A percentile compares a stretch with the other conserved stretches of the same genome.
phyloP scores from a whole-genome alignment of 2,113 vertebrate species.

The Parus major region DNA sequence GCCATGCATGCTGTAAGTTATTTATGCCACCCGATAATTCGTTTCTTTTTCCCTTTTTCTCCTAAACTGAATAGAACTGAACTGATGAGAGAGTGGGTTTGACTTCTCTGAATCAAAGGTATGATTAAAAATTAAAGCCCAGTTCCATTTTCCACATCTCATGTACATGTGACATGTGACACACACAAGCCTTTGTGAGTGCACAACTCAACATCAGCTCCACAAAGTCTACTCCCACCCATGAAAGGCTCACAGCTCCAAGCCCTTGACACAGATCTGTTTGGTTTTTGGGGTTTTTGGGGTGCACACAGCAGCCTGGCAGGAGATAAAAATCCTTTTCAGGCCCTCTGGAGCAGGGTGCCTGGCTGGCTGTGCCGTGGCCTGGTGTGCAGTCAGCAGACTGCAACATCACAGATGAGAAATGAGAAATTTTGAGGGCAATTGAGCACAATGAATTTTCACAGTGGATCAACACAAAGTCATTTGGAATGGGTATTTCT shows the following conservation, averaged over 20 bases:
- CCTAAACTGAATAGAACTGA: background rate
- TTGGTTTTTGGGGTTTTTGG: background rate
- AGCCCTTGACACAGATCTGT: background rate
- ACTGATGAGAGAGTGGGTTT: background rate
- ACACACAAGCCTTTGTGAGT: rapidly evolving
- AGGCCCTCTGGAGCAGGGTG: background rate
- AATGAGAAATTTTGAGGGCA: constrained; percentile 67
- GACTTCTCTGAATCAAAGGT: background rate
- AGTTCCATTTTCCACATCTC: background rate
- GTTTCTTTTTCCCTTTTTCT: background rate
- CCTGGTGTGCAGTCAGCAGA: background rate
- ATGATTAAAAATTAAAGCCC: constrained; percentile 33
- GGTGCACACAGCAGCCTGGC: background rate
- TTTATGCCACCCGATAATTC: background rate
- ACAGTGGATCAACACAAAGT: constrained; percentile 47
- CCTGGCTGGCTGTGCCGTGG: background rate
- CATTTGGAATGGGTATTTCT: constrained; percentile 57
- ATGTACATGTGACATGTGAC: rapidly evolving
- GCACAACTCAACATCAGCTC: background rate
- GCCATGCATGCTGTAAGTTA: background rate
- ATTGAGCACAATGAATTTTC: constrained; percentile 60
- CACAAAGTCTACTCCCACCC: background rate
- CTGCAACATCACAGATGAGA: constrained; percentile 18
- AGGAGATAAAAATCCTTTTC: background rate
- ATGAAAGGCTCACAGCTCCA: background rate